A percentile compares a stretch with the other conserved stretches of the same genome.
phyloP scores from a whole-genome alignment of 2,113 vertebrate genomes.

The Scartelaos histophorus region DNA sequence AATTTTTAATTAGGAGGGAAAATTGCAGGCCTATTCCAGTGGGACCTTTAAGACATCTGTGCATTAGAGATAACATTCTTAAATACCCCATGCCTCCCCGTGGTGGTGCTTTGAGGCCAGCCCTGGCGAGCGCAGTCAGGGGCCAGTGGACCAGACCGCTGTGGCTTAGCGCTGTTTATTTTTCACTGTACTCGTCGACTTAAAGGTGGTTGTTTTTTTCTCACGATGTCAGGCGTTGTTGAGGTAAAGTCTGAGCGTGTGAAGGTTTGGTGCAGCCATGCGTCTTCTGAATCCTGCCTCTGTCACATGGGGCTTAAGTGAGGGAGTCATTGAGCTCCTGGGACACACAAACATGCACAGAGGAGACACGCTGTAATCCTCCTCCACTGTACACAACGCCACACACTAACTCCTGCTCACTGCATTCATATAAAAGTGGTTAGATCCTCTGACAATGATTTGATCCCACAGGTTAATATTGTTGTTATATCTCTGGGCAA shows the following conservation, averaged over 20 bases:
- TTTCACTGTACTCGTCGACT: not conserved
- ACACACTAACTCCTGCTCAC: not conserved
- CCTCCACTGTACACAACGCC: not conserved
- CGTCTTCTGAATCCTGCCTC: constrained; percentile 40
- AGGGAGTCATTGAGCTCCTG: constrained; percentile 57
- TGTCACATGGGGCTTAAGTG: constrained; percentile 49
- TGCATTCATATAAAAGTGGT: not conserved
- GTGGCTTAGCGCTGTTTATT: not conserved
- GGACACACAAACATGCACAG: constrained; percentile 30
- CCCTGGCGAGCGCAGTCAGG: constrained; percentile 18
- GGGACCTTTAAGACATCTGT: constrained; percentile 80
- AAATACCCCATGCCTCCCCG: constrained; percentile 71
- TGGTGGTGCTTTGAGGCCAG: constrained; percentile 56
- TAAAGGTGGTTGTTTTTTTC: not conserved
- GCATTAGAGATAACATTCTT: constrained; percentile 79
- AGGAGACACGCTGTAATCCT: not conserved
- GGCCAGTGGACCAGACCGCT: constrained; percentile 21
- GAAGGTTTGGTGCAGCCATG: constrained; percentile 45
- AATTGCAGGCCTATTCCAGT: constrained; percentile 75
- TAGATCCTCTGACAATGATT: too few relatives aligned
- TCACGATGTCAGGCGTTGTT: not conserved
- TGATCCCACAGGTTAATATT: too few relatives aligned
- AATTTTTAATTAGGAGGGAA: constrained; percentile 81
- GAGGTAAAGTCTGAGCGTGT: constrained; percentile 21
- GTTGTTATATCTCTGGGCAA: too few relatives aligned